Percentiles rank a stretch among this genome's conserved stretches.
Evolutionary conservation across 2,888 invertebrate genomes (phyloP).

Genomic region (Perithous albicinctus): DNA sequence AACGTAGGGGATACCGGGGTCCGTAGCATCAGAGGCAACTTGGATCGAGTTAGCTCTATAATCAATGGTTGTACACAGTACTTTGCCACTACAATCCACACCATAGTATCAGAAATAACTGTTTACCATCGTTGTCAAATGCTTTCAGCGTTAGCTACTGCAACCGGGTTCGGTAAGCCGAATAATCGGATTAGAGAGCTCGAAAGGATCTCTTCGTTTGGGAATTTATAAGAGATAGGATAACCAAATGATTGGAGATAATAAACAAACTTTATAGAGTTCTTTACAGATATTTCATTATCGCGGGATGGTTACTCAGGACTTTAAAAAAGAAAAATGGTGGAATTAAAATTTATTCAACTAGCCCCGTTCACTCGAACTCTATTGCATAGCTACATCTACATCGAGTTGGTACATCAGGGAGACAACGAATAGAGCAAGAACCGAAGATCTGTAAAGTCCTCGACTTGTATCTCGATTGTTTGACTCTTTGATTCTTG

Average conservation of each 20-base stretch:
- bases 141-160: not conserved
- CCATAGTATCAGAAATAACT: not conserved
- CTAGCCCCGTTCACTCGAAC: not conserved
- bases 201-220: not conserved
- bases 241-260: not conserved
- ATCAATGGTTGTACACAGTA: not conserved
- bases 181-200: not conserved
- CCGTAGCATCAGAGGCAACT: not conserved
- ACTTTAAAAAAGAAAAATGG: no score
- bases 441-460: conserved; percentile 51
- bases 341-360: not conserved
- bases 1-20: conserved; percentile 9
- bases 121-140: not conserved
- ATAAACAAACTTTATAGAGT: not conserved
- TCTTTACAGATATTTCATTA: not conserved
- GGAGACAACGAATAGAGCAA: conserved; percentile 26
- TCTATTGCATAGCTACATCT: not conserved
- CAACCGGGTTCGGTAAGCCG: not conserved
- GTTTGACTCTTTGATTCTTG: conserved; percentile 43
- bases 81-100: not conserved
- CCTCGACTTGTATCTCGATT: conserved; percentile 31
- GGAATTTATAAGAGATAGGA: not conserved
- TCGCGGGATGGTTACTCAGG: no score
- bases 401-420: not conserved
- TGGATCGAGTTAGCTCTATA: not conserved